A percentile compares a stretch with the other conserved stretches of the same genome.
Evolutionary conservation across 1,140 invertebrate genomes (phyloP).

Genomic region (Drosophila rufa): DNA sequence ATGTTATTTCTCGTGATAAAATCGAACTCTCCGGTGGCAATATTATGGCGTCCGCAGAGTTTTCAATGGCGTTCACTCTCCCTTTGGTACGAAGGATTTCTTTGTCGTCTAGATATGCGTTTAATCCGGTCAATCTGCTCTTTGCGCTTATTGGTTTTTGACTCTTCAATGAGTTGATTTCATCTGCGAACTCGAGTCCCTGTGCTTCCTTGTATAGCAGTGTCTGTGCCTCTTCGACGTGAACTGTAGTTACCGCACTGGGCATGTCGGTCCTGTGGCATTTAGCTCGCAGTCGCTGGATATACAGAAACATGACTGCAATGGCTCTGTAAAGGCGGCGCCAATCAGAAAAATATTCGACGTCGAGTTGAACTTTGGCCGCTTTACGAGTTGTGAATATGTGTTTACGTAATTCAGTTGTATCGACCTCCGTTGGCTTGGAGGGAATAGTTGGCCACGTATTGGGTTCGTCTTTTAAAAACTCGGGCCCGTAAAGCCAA

Average conservation of each 20-base stretch:
- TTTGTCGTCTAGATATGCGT: background rate
- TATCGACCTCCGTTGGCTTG: conserved; percentile 2
- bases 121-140: background rate
- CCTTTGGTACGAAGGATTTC: no score
- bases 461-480: background rate
- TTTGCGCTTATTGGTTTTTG: background rate
- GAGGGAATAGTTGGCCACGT: background rate
- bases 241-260: background rate
- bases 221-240: no score
- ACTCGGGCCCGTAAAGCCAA: background rate
- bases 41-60: no score
- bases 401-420: background rate
- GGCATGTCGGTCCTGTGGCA: background rate
- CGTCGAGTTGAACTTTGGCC: no score
- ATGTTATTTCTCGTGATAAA: no score
- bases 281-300: background rate
- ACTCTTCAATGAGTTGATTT: background rate
- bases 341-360: no score
- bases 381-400: background rate
- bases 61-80: no score
- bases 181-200: no score
- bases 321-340: background rate
- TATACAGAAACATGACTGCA: background rate
- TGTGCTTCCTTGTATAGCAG: background rate
- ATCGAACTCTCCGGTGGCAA: no score